These are phyloP conservation scores for Serilophus lunatus DNA, from an alignment of 2,113 vertebrate genomes.

Conservation along the genomic window DNA sequence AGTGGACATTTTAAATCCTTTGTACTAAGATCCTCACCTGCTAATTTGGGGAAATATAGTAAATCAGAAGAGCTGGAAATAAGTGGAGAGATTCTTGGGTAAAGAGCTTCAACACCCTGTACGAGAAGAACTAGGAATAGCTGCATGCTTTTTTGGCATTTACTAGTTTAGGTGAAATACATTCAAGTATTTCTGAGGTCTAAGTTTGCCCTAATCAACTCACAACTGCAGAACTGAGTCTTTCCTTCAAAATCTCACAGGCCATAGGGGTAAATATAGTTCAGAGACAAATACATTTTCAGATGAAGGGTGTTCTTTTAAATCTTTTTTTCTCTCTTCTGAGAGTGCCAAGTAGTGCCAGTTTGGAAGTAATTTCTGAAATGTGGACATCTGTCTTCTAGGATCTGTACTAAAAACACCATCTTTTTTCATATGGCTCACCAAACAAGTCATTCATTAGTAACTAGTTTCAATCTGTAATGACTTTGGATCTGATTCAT, in stretches of 20 bases:
- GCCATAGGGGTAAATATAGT: slow-evolving; percentile 10
- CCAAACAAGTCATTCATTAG: slow-evolving; percentile 51
- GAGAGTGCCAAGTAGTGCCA: slow-evolving; percentile 12
- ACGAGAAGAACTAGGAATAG: background rate
- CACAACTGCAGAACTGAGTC: background rate
- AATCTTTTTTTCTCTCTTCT: background rate
- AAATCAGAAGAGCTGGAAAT: background rate
- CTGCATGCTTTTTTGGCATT: background rate
- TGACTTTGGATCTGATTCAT: background rate
- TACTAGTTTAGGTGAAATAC: background rate
- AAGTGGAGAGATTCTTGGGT: background rate
- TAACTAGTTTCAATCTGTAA: background rate
- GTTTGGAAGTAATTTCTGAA: slow-evolving; percentile 54
- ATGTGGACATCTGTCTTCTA: slow-evolving; percentile 57
- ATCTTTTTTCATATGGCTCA: slow-evolving; percentile 45
- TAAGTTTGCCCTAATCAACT: background rate
- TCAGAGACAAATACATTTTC: slow-evolving; percentile 27
- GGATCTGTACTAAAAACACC: slow-evolving; percentile 53
- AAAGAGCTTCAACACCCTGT: background rate
- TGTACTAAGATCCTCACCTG: background rate
- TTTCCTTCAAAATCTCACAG: background rate
- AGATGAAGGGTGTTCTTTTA: slow-evolving; percentile 9
- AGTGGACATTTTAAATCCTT: background rate
- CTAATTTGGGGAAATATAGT: background rate
- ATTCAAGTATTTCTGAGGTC: background rate